Conservation (phyloP, 2,797 vertebrate species). For the Myotis pilosus region DNA sequence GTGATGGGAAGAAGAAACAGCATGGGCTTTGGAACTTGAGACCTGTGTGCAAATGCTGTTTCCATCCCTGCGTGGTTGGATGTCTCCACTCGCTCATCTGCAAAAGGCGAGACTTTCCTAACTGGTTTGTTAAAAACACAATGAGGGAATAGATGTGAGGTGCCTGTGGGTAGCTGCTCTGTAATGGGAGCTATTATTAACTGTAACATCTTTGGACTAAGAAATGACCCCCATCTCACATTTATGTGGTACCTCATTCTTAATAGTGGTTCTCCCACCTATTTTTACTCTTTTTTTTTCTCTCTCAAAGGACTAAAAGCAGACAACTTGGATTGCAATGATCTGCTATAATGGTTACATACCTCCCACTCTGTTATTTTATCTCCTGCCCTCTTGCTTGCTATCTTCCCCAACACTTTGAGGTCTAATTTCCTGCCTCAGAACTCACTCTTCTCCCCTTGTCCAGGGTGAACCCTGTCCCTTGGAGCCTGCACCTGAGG, state of each 20-base stretch:
- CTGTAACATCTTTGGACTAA: not conserved
- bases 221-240: not conserved
- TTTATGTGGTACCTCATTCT: not conserved
- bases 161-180: not conserved
- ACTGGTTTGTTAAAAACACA: not conserved
- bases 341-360: not conserved
- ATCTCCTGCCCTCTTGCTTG: not conserved
- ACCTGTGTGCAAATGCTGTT: not conserved
- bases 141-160: not conserved
- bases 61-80: not conserved
- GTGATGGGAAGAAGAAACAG: not conserved
- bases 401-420: not conserved
- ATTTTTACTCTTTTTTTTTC: not conserved
- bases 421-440: not conserved
- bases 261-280: not conserved
- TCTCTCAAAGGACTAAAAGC: not conserved
- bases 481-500: not conserved
- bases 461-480: fast-evolving
- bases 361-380: not conserved
- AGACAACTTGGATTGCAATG: not conserved
- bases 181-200: not conserved
- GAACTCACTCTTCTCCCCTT: not conserved
- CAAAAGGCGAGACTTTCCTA: not conserved
- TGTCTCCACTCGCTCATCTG: not conserved
- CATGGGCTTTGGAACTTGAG: not conserved